Conservation (phyloP, 2,797 vertebrate genomes). For the Ptychadena robeensis region DNA sequence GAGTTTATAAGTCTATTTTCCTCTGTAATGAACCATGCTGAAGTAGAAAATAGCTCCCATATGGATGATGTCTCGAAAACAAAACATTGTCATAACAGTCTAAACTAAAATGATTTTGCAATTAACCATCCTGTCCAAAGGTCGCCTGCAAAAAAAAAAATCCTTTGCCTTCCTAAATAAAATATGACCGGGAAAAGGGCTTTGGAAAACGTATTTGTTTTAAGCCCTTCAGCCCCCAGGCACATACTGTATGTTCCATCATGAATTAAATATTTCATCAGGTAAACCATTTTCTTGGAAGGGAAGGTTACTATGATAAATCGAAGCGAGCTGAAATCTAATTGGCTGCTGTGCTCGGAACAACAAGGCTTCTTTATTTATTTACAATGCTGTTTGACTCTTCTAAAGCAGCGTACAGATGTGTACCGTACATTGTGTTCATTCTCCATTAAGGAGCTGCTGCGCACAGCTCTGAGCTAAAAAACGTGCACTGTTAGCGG, state of each 20-base stretch:
- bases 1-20: slow-evolving; percentile 17
- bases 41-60: not conserved
- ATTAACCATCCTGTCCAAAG: slow-evolving; percentile 73
- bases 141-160: slow-evolving; percentile 73
- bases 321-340: slow-evolving; percentile 73
- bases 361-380: slow-evolving; percentile 52
- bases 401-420: not conserved
- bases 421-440: not conserved
- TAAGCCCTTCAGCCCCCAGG: slow-evolving; percentile 65
- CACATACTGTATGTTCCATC: slow-evolving; percentile 77
- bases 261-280: slow-evolving; percentile 81
- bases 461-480: not conserved
- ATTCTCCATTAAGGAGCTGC: not conserved
- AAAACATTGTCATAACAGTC: slow-evolving; percentile 60
- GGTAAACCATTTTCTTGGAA: slow-evolving; percentile 74
- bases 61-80: slow-evolving; percentile 16
- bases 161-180: slow-evolving; percentile 76
- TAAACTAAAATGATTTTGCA: slow-evolving; percentile 72
- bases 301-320: slow-evolving; percentile 75
- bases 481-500: not conserved
- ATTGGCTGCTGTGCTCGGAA: slow-evolving; percentile 52
- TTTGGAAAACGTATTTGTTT: slow-evolving; percentile 73
- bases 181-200: slow-evolving; percentile 74
- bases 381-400: slow-evolving; percentile 32
- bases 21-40: slow-evolving; percentile 11